phyloP scores from a whole-genome alignment of 2,888 invertebrate genomes.

The Heteromurus nitidus region DNA sequence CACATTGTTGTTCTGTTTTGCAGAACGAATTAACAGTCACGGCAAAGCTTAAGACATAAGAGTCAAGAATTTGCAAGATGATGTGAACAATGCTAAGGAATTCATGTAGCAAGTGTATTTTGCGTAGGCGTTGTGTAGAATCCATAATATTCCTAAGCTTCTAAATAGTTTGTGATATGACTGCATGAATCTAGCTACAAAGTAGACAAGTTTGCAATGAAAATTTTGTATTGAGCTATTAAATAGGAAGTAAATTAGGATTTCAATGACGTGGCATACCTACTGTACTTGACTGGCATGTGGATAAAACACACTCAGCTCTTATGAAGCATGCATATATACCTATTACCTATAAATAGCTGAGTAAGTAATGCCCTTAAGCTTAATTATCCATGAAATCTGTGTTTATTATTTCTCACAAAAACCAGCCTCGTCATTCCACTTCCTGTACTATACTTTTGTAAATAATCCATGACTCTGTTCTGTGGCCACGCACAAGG shows the following conservation, averaged over 20 bases:
- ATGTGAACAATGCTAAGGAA: constrained; percentile 20
- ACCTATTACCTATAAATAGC: too few relatives aligned
- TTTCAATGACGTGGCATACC: neutral
- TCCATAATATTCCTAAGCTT: too few relatives aligned
- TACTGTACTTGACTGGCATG: too few relatives aligned
- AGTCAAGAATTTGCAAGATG: neutral
- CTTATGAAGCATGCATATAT: too few relatives aligned
- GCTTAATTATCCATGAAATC: constrained; percentile 59
- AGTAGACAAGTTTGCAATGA: neutral
- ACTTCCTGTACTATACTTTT: constrained; percentile 41
- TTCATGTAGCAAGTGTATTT: constrained; percentile 19
- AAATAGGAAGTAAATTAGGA: constrained; percentile 9
- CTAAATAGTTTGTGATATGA: too few relatives aligned
- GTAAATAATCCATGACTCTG: constrained; percentile 33
- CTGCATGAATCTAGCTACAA: too few relatives aligned
- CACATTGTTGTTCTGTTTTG: neutral
- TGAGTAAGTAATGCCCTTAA: too few relatives aligned
- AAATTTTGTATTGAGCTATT: too few relatives aligned
- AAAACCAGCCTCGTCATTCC: constrained; percentile 22
- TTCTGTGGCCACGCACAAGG: neutral
- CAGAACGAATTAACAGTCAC: neutral
- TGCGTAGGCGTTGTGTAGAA: constrained; percentile 15
- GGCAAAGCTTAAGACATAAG: neutral
- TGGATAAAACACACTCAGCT: too few relatives aligned
- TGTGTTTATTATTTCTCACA: constrained; percentile 53